Percentiles rank a stretch among this genome's conserved stretches.
phyloP scores from a whole-genome alignment of 2,888 invertebrate genomes.

The Spodoptera exigua region DNA sequence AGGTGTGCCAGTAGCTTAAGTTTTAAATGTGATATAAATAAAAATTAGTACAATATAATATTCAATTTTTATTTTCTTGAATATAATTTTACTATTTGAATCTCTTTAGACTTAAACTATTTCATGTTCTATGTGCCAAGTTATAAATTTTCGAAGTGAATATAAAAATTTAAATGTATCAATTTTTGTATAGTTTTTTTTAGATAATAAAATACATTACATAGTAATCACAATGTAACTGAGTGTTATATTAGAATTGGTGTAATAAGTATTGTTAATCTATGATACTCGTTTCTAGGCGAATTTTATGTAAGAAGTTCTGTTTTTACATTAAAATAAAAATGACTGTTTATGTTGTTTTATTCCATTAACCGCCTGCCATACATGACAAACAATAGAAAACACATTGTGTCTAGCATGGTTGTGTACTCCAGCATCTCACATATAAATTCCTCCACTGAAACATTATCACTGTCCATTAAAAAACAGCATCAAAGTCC shows the following conservation, averaged over 20 bases:
- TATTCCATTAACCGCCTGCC: too few relatives aligned
- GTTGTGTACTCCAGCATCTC: too few relatives aligned
- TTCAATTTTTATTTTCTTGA: constrained; percentile 35
- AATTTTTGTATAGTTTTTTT: constrained; percentile 59
- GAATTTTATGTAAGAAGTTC: constrained; percentile 78
- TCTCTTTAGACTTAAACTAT: constrained; percentile 54
- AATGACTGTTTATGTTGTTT: constrained; percentile 78
- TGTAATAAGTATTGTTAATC: constrained; percentile 81
- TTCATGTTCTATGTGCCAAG: constrained; percentile 73
- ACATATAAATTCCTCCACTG: too few relatives aligned
- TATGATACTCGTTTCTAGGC: constrained; percentile 73
- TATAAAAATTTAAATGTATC: constrained; percentile 56
- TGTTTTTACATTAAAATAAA: constrained; percentile 86
- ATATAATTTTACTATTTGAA: constrained; percentile 57
- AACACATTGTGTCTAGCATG: too few relatives aligned
- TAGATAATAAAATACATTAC: constrained; percentile 49
- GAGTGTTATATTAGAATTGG: constrained; percentile 73
- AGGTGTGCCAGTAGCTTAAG: constrained; percentile 67
- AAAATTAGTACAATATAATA: constrained; percentile 51
- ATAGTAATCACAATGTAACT: constrained; percentile 58
- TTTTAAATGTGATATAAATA: constrained; percentile 78
- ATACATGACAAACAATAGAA: too few relatives aligned
- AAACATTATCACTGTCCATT: too few relatives aligned
- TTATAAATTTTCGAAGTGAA: constrained; percentile 62
- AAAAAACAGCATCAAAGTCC: too few relatives aligned